These are phyloP conservation scores for Drosophila lacicola DNA, from an alignment of 2,888 invertebrate genomes.

Conservation along the genomic window DNA sequence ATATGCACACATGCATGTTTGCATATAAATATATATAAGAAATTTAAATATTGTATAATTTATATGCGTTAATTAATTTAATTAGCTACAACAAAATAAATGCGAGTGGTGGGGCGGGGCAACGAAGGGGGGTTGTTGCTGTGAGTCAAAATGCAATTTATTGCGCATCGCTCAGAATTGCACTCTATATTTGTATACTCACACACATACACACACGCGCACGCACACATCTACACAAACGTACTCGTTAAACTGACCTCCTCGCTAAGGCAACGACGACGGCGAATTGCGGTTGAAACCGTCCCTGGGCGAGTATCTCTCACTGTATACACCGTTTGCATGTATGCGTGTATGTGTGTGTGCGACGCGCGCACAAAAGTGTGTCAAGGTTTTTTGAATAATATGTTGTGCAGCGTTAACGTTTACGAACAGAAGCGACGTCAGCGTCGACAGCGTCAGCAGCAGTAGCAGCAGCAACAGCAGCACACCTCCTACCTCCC, in stretches of 20 bases:
- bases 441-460: conserved; percentile 37
- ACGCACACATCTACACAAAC: conserved; percentile 49
- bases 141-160: conserved; percentile 66
- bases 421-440: conserved; percentile 61
- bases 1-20: conserved; percentile 2
- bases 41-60: conserved; percentile 46
- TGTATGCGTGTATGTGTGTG: conserved; percentile 39
- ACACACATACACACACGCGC: conserved; percentile 8
- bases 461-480: conserved; percentile 15
- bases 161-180: conserved; percentile 68
- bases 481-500: conserved; percentile 2
- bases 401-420: conserved; percentile 80
- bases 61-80: conserved; percentile 62
- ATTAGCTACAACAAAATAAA: conserved; percentile 43
- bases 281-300: conserved; percentile 82
- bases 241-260: conserved; percentile 75
- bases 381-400: conserved; percentile 84
- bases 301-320: conserved; percentile 80
- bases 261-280: conserved; percentile 51
- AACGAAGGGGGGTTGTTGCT: not conserved
- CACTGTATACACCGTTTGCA: conserved; percentile 29
- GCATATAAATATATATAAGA: conserved; percentile 1
- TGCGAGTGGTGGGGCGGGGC: conserved; percentile 4
- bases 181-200: conserved; percentile 32
- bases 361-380: conserved; percentile 78